Conservation (phyloP, 2,113 vertebrate genomes). For the Trogon melanurus region DNA sequence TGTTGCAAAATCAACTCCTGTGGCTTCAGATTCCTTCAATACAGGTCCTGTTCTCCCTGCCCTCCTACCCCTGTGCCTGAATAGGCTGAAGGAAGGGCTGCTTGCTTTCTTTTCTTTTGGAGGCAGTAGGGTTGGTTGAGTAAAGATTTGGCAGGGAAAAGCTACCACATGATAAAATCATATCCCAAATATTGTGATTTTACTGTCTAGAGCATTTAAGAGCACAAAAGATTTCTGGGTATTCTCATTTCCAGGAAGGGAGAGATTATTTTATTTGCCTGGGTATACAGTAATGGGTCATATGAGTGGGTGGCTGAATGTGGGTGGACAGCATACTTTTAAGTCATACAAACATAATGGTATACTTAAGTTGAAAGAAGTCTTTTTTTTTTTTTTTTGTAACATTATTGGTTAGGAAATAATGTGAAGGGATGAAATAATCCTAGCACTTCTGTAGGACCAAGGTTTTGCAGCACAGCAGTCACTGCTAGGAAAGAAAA, state of each 20-base stretch:
- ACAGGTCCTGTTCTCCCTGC: neutral
- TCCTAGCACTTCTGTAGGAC: neutral
- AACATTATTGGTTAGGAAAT: neutral
- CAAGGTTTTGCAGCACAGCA: neutral
- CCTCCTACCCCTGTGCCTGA: neutral
- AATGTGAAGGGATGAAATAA: neutral
- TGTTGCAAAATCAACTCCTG: neutral
- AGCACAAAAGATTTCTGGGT: neutral
- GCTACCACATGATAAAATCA: neutral
- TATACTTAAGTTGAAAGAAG: neutral
- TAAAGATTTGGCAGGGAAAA: neutral
- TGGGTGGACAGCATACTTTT: neutral
- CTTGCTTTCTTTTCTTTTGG: neutral
- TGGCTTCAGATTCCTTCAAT: neutral
- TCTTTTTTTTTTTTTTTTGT: neutral
- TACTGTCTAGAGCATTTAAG: neutral
- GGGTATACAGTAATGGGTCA: neutral
- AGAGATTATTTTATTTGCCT: neutral
- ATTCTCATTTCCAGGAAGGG: neutral
- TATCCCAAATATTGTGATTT: slow-evolving; percentile 37
- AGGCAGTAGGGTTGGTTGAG: neutral
- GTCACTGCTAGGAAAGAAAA: neutral
- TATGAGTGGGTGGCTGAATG: neutral
- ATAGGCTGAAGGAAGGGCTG: neutral
- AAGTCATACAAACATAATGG: neutral